These are phyloP conservation scores for Candoia aspera DNA, from an alignment of 2,113 vertebrate genomes.

Conservation along the genomic window DNA sequence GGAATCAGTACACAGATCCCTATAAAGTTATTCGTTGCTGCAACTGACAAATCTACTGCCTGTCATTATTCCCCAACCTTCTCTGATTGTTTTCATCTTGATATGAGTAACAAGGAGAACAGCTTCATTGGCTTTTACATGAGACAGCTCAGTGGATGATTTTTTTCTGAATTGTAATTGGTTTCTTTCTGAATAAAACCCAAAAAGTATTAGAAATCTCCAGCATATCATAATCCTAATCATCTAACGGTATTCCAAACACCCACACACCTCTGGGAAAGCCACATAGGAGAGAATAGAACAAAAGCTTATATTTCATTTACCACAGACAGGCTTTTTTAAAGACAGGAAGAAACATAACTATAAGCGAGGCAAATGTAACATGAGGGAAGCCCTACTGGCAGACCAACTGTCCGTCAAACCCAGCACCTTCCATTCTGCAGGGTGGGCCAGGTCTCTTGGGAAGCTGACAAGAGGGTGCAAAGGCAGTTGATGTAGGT, in stretches of 20 bases:
- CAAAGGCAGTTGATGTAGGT: background rate
- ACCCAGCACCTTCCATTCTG: background rate
- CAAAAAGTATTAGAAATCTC: background rate
- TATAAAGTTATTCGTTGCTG: fast-evolving
- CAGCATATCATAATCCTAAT: background rate
- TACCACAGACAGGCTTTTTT: background rate
- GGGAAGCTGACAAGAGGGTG: background rate
- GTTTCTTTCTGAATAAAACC: constrained; percentile 25
- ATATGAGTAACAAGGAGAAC: background rate
- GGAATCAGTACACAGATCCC: fast-evolving
- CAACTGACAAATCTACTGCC: background rate
- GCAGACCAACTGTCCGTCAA: background rate
- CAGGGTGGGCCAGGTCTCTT: background rate
- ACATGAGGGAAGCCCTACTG: background rate
- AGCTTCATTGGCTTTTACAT: background rate
- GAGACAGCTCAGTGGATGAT: background rate
- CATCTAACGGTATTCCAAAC: background rate
- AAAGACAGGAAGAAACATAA: background rate
- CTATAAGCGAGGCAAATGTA: background rate
- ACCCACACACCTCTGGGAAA: background rate
- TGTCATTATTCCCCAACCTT: background rate
- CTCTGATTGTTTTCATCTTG: background rate
- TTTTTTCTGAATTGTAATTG: constrained; percentile 4
- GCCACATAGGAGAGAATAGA: background rate
- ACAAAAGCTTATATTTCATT: constrained; percentile 14